phyloP scores from a whole-genome alignment of 2,113 vertebrate genomes.

The Lophotis ruficrista region DNA sequence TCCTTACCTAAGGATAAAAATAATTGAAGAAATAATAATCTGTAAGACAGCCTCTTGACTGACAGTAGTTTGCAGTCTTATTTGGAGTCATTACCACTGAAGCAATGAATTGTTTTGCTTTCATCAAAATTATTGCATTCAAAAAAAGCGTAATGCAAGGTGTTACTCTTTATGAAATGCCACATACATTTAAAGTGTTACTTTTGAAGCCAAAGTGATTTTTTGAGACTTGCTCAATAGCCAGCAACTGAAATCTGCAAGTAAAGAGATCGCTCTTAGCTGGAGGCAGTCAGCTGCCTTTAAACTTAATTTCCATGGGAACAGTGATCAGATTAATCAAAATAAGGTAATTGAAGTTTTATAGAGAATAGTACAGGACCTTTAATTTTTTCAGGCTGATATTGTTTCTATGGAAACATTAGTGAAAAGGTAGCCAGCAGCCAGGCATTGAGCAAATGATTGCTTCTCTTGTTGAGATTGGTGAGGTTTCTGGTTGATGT shows the following conservation, averaged over 20 bases:
- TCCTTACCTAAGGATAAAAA: background rate
- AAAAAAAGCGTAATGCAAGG: background rate
- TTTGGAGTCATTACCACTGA: conserved; percentile 4
- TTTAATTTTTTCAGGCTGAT: conserved; percentile 13
- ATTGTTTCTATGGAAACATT: conserved; percentile 17
- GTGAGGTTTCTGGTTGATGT: background rate
- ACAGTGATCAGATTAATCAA: conserved; percentile 59
- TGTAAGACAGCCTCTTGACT: background rate
- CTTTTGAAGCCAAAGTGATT: background rate
- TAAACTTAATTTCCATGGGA: conserved; percentile 63
- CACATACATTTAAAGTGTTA: background rate
- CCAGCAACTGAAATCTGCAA: conserved; percentile 11
- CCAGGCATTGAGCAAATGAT: background rate
- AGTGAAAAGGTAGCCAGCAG: background rate
- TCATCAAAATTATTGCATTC: background rate
- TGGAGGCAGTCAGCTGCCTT: conserved; percentile 57
- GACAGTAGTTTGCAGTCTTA: background rate
- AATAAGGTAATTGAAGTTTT: conserved; percentile 53
- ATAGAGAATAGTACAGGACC: conserved; percentile 13
- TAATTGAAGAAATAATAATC: background rate
- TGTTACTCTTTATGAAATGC: conserved; percentile 24
- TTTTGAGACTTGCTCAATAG: conserved; percentile 16
- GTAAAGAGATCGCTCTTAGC: conserved; percentile 22
- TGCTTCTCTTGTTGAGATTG: background rate
- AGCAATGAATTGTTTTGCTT: background rate